A percentile compares a stretch with the other conserved stretches of the same genome.
Conservation (phyloP, 2,888 invertebrate species). For the Cheilosia pagana region DNA sequence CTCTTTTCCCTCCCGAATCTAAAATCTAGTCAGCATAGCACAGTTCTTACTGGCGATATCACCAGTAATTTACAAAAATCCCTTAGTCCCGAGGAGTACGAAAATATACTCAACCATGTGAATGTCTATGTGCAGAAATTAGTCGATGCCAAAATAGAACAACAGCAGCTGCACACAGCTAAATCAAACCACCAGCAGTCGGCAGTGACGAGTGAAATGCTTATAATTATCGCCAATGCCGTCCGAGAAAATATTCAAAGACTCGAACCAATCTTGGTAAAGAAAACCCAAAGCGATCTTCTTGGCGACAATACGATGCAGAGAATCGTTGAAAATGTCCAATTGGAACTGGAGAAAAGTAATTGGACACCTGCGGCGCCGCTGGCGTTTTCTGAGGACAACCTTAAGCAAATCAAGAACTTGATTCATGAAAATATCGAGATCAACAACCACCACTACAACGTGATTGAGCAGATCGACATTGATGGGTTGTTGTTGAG, state of each 20-base stretch:
- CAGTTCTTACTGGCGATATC: slow-evolving; percentile 49
- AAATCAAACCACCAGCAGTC: slow-evolving; percentile 56
- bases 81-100: slow-evolving; percentile 81
- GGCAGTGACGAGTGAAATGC: slow-evolving; percentile 77
- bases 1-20: slow-evolving; percentile 64
- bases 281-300: slow-evolving; percentile 75
- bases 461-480: slow-evolving; percentile 80
- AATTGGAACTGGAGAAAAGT: slow-evolving; percentile 76
- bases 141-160: slow-evolving; percentile 79
- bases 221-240: slow-evolving; percentile 79
- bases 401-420: slow-evolving; percentile 81
- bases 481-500: slow-evolving; percentile 81
- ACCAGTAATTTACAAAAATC: slow-evolving; percentile 78
- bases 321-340: slow-evolving; percentile 79
- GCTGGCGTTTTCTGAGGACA: slow-evolving; percentile 79
- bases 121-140: slow-evolving; percentile 82
- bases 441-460: slow-evolving; percentile 78
- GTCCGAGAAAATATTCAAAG: slow-evolving; percentile 80
- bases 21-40: slow-evolving; percentile 61
- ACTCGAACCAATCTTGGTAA: slow-evolving; percentile 73
- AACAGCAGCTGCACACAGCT: slow-evolving; percentile 74
- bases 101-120: slow-evolving; percentile 81
- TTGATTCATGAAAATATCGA: slow-evolving; percentile 79
- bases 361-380: slow-evolving; percentile 72
- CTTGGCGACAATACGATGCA: slow-evolving; percentile 79